Evolutionary conservation across 2,797 vertebrate genomes (phyloP), one percentile per base, ranked within the genome.

Genomic region (Lepus oiostolus): DNA sequence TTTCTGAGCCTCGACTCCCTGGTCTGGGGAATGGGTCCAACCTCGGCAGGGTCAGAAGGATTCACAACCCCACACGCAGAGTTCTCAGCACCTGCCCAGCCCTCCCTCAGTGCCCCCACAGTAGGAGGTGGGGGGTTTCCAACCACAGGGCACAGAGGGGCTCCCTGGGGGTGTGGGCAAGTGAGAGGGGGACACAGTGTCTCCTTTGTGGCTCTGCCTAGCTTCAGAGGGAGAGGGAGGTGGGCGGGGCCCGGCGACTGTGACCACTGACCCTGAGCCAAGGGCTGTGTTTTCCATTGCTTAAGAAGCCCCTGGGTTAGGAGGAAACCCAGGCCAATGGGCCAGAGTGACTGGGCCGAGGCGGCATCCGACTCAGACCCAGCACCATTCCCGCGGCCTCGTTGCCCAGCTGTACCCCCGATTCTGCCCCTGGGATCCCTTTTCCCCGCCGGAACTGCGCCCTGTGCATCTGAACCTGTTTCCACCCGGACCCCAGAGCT

Each of bases 31-130:
- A 70, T 3, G 52, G 80, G 75, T 52, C 4, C 72, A 9, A 47
- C 9, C 67, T 38, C 24, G 24, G 42, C 28, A 38, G 8, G 2
- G 4, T 9, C 68, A 75, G 1, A 38, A 87, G 84, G 88, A 16
- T 3, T 35, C 50, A 3, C 54, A 54, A 35, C 38, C 28, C 82
- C 14, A 0, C 5, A 4, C 0, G 2, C 83, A 21, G 32, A 30
- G 65, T 5, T 62, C 71, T n/a, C 0, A 1, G 28, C 12, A 17
- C 2, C 0, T 7, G 24, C 50, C 77, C 6, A 1, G 14, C 14
- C 80, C 54, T 28, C 19, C 24, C 80, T 60, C 47, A 7, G 38
- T 8, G 38, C 74, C 63, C 83, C 75, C 28, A 28, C 50, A 22
- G 32, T 32, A 11, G 68, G 0, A 13, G 12, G 7, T 47, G 42